These are phyloP conservation scores for Masnerella sp. DNA, from an alignment of 2,888 invertebrate species.

Conservation along the genomic window DNA sequence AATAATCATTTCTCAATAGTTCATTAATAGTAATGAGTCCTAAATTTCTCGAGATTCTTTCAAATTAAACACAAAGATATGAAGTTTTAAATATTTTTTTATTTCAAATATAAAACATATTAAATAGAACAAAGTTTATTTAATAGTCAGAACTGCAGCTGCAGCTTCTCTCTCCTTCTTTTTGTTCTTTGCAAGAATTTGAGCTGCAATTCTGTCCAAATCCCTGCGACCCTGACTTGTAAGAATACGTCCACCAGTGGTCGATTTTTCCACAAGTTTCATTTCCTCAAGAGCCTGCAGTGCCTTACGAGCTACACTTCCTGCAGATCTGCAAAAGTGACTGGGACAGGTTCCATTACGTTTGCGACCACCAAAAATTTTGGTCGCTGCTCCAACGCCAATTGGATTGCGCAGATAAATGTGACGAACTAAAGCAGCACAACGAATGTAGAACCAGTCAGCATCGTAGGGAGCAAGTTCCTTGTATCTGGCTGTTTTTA, in stretches of 20 bases:
- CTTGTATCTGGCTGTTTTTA: conserved; percentile 96
- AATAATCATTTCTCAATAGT: too few relatives aligned
- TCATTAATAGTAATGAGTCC: too few relatives aligned
- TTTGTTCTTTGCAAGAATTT: conserved; percentile 86
- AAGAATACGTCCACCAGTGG: conserved; percentile 80
- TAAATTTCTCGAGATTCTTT: too few relatives aligned
- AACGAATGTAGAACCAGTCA: conserved; percentile 98
- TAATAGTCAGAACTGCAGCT: neutral
- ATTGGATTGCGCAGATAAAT: conserved; percentile 96
- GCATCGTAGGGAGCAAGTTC: conserved; percentile 97
- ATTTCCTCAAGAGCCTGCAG: conserved; percentile 94
- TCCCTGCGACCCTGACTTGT: conserved; percentile 96
- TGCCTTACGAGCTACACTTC: conserved; percentile 93
- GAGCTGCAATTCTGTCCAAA: conserved; percentile 98
- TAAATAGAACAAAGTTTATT: neutral
- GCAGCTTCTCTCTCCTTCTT: too few relatives aligned
- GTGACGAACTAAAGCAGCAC: conserved; percentile 96
- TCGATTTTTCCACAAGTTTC: conserved; percentile 93
- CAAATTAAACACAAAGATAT: too few relatives aligned
- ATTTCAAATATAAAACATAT: too few relatives aligned
- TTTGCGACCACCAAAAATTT: conserved; percentile 98
- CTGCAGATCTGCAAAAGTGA: conserved; percentile 95
- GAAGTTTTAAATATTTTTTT: too few relatives aligned
- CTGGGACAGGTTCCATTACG: conserved; percentile 97
- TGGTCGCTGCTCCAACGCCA: conserved; percentile 96